Evolutionary conservation across 2,113 vertebrate genomes (phyloP), one percentile per base, ranked within the genome.

Genomic region (Buteo buteo): DNA sequence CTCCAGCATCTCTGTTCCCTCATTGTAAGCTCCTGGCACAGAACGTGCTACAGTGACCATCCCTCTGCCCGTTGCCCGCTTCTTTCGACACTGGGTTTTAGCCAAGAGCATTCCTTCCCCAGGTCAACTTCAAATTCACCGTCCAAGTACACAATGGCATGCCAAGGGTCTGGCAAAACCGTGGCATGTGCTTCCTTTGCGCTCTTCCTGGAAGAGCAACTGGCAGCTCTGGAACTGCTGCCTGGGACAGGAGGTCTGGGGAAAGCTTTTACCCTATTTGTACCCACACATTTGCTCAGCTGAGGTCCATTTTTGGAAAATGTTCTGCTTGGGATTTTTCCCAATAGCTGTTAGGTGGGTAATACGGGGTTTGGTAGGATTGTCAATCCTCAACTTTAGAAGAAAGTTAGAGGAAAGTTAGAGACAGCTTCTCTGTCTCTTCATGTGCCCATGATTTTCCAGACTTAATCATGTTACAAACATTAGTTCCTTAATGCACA

Each of bases 161-260:
- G 55, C 17, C 5, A 1, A 82, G 78, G 36, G 58, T 31, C 74
- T 50, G 44, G 67, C 16, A 40, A 32, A 88, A 36, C 40, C 3
- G 1, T 3, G 3, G 13, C 3, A 3, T 1, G 1, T 0, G 1
- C 24, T 52, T 61, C n/a, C 58, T 49, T 32, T 61, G 34, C 0
- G 2, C 29, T 59, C 22, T 16, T 40, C 36, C 29, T 83, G 64
- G 21, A 80, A 65, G 50, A 86, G 69, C 44, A 36, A 18, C 40
- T 10, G 5, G 62, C 79, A 86, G 86, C 40, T 94, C 86, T 80
- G 86, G 44, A 90, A 31, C 64, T 34, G 84, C 88, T 73, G 54
- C 82, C 22, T 8, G 17, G 40, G 64, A 66, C 50, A 79, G 76
- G 29, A 71, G 26, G 19, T 20, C 64, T 71, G 80, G 57, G 77